phyloP scores from a whole-genome alignment of 2,113 vertebrate genomes.

The Aspiorhynchus laticeps region DNA sequence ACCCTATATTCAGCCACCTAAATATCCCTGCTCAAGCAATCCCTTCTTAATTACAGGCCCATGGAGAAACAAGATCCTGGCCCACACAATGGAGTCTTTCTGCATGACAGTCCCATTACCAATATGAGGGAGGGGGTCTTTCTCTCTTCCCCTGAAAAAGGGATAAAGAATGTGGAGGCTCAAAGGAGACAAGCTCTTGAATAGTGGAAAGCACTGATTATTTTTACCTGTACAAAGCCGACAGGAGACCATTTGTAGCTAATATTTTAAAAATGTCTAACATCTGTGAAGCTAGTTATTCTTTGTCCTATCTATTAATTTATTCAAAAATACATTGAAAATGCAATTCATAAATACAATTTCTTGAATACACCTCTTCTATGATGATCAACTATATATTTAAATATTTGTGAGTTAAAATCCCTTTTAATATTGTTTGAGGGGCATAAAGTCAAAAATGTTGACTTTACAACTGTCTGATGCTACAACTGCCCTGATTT shows the following conservation, averaged over 20 bases:
- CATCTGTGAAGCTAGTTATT: neutral
- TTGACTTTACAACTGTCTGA: neutral
- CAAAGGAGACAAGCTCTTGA: constrained; percentile 65
- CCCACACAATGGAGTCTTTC: constrained; percentile 77
- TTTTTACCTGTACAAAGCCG: constrained; percentile 66
- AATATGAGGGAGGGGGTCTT: constrained; percentile 50
- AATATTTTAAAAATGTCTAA: neutral
- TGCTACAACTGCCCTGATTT: neutral
- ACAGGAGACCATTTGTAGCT: constrained; percentile 37
- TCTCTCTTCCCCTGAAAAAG: constrained; percentile 58
- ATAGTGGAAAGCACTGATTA: constrained; percentile 60
- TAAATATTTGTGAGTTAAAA: neutral
- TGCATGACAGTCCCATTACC: constrained; percentile 75
- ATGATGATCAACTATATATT: neutral
- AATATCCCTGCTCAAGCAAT: constrained; percentile 62
- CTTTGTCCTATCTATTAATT: neutral
- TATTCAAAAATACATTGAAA: neutral
- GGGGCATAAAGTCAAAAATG: neutral
- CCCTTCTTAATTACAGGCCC: constrained; percentile 78
- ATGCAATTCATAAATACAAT: neutral
- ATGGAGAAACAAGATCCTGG: constrained; percentile 73
- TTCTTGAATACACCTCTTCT: neutral
- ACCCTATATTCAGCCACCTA: constrained; percentile 50
- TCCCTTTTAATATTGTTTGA: neutral
- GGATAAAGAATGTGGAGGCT: constrained; percentile 66